These are phyloP conservation scores for Patiria miniata DNA, from an alignment of 35 echinoderm and acorn worm species.

Conservation along the genomic window DNA sequence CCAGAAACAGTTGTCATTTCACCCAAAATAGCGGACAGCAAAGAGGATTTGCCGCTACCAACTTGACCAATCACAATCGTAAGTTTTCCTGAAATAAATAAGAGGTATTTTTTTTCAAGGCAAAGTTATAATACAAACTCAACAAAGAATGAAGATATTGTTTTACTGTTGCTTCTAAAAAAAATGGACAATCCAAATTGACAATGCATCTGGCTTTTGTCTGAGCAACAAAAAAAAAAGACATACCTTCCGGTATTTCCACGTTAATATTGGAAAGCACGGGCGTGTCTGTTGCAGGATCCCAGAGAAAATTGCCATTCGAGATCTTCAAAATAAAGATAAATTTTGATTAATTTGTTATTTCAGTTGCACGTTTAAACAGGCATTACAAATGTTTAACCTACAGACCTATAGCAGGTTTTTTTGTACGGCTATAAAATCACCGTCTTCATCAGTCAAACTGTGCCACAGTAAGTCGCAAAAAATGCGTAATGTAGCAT, in stretches of 20 bases:
- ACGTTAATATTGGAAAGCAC: not conserved
- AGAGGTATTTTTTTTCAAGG: not conserved
- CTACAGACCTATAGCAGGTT: not conserved
- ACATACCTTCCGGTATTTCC: not conserved
- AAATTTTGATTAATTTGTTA: not conserved
- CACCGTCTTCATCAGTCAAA: not conserved
- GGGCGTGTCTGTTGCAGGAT: not conserved
- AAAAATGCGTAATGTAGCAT: not conserved
- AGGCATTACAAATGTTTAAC: not conserved
- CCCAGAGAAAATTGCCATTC: not conserved
- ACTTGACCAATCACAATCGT: constrained; percentile 85
- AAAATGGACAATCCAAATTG: not conserved
- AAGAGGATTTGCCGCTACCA: constrained; percentile 75
- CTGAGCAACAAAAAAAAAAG: too few species aligned
- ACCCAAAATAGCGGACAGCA: constrained; percentile 74
- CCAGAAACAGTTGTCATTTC: constrained; percentile 75
- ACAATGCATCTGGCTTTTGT: not conserved
- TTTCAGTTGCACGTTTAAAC: not conserved
- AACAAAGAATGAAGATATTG: not conserved
- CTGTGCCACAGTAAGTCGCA: not conserved
- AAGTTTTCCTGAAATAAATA: constrained; percentile 53
- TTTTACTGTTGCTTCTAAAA: not conserved
- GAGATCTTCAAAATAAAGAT: not conserved
- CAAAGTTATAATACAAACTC: not conserved
- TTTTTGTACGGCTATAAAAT: not conserved